Evolutionary conservation across 2,113 vertebrate species (phyloP), one percentile per base, ranked within the genome.

Genomic region (Diglossa brunneiventris): DNA sequence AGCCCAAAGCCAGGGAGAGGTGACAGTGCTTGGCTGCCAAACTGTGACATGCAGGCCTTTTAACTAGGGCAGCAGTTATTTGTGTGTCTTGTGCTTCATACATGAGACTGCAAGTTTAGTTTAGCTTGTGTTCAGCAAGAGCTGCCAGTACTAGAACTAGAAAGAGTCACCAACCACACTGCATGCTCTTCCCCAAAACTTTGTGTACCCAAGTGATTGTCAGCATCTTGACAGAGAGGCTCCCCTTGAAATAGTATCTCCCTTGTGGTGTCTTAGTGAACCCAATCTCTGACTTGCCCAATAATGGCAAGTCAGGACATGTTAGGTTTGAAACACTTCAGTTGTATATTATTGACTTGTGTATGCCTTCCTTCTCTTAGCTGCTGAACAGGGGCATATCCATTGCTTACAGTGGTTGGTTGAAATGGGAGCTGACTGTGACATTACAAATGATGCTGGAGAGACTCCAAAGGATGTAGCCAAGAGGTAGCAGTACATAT

Each of bases 341-440:
- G 9, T 13, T 80, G 24, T 56, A 2, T 62, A 0, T 33, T 31
- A 56, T 12, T 95, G 72, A 92, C 68, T 50, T 28, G 18, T 67
- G 47, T 53, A 49, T 37, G 31, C 70, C 22, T 95, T 94, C n/a
- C 84, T 90, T 80, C 78, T 39, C 16, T 37, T 77, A 98, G 98
- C 98, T 92, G 98, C 98, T 78, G 98, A 92, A 74, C 98, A 97
- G 92, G 98, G 98, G 4, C 98, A 98, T 35, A 69, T 98, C 75
- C 97, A 97, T 49, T 98, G 98, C 94, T 94, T 98, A 73, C 98
- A 98, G 90, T 98, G 98, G 98, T 78, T 98, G 84, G 93, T 98
- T 74, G 97, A 98, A 90, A 97, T 97, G 97, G 98, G 98, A 96
- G 98, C 98, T 11, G 92, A 98, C 86, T 96, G 95, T 83, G 95